phyloP scores from a whole-genome alignment of 1,140 invertebrate genomes.

The Hyphantria cunea region DNA sequence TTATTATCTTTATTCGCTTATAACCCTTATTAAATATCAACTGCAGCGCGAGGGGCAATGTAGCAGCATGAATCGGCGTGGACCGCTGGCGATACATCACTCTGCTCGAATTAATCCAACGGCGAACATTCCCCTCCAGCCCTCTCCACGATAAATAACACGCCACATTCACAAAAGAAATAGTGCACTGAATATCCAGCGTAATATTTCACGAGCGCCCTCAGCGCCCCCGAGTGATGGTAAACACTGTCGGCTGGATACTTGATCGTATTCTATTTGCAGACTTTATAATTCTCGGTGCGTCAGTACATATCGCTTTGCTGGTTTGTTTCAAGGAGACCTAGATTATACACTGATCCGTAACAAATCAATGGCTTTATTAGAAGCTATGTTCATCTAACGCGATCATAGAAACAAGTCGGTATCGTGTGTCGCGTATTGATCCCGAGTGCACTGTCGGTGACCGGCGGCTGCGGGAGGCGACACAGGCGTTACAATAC shows the following conservation, averaged over 20 bases:
- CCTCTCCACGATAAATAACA: conserved; percentile 9
- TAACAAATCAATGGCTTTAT: too few relatives aligned
- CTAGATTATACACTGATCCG: too few relatives aligned
- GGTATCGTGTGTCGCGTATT: background rate
- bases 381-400: too few relatives aligned
- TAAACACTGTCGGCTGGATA: background rate
- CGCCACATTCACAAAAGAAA: conserved; percentile 31
- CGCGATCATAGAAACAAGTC: too few relatives aligned
- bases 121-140: background rate
- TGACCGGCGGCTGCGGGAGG: background rate
- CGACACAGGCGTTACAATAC: background rate
- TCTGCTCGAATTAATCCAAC: conserved; percentile 20
- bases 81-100: conserved; percentile 10
- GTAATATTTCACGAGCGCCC: background rate
- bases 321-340: too few relatives aligned
- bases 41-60: too few relatives aligned
- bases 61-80: too few relatives aligned
- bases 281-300: too few relatives aligned
- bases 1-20: too few relatives aligned
- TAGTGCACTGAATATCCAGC: conserved; percentile 32
- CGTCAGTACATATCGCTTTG: too few relatives aligned
- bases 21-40: too few relatives aligned
- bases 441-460: background rate
- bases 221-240: background rate
- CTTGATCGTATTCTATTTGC: too few relatives aligned